A percentile compares a stretch with the other conserved stretches of the same genome.
These are phyloP conservation scores for Novumbra hubbsi DNA, from an alignment of 2,797 vertebrate genomes.

Conservation along the genomic window DNA sequence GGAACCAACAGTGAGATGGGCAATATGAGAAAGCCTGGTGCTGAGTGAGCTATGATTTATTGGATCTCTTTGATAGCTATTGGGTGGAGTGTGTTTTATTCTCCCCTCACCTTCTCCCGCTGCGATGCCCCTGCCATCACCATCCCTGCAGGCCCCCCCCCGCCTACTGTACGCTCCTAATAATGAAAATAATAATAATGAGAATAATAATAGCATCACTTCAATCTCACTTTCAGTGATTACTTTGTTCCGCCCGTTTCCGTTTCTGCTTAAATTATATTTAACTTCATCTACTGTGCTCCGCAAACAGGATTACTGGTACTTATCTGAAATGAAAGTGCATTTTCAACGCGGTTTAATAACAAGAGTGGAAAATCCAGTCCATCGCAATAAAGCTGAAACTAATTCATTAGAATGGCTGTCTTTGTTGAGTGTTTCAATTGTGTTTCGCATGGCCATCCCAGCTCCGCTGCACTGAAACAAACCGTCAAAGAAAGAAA, in stretches of 20 bases:
- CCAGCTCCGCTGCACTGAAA: slow-evolving; percentile 36
- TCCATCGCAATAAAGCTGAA: slow-evolving; percentile 78
- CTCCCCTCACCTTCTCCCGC: slow-evolving; percentile 60
- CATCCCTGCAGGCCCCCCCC: slow-evolving; percentile 34
- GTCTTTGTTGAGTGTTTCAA: slow-evolving; percentile 62
- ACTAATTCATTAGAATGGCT: slow-evolving; percentile 78
- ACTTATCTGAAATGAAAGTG: slow-evolving; percentile 85
- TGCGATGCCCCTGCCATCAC: slow-evolving; percentile 35
- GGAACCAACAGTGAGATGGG: slow-evolving; percentile 51
- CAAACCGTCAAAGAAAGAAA: slow-evolving; percentile 61
- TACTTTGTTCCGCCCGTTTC: slow-evolving; percentile 76
- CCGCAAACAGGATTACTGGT: slow-evolving; percentile 81
- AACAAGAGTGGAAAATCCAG: slow-evolving; percentile 80
- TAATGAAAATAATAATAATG: slow-evolving; percentile 76
- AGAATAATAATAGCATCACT: slow-evolving; percentile 77
- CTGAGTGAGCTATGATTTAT: slow-evolving; percentile 56
- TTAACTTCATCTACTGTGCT: slow-evolving; percentile 77
- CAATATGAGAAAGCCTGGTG: slow-evolving; percentile 24
- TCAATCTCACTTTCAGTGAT: slow-evolving; percentile 82
- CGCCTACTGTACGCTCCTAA: slow-evolving; percentile 50
- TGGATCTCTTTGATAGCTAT: slow-evolving; percentile 58
- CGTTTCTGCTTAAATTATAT: slow-evolving; percentile 81
- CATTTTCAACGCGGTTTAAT: slow-evolving; percentile 81
- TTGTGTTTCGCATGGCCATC: slow-evolving; percentile 54
- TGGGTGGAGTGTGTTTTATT: slow-evolving; percentile 40